A percentile compares a stretch with the other conserved stretches of the same genome.
Evolutionary conservation across 2,888 invertebrate genomes (phyloP).

Genomic region (Drosophila peninsularis): DNA sequence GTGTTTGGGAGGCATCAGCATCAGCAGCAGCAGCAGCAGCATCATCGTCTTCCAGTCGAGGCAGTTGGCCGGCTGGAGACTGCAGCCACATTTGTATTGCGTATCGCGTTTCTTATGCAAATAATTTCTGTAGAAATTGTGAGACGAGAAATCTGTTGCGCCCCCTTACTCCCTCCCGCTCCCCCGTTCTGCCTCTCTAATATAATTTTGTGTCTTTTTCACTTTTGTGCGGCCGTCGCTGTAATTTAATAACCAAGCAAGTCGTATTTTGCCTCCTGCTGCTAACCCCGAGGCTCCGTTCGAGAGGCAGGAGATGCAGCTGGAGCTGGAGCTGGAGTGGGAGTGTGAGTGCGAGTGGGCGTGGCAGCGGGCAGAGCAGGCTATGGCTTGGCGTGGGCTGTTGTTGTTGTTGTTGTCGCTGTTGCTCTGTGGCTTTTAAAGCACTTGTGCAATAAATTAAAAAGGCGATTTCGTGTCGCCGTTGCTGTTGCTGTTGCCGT

Average conservation of each 20-base stretch:
- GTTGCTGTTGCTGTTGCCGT: conserved; percentile 48
- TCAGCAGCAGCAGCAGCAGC: conserved; percentile 62
- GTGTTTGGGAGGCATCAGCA: conserved; percentile 70
- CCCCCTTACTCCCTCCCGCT: neutral
- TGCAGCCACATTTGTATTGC: conserved; percentile 45
- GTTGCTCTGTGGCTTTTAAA: conserved; percentile 73
- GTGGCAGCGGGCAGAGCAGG: conserved; percentile 2
- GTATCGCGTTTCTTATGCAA: conserved; percentile 81
- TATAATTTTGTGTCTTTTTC: conserved; percentile 78
- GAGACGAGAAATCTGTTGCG: conserved; percentile 68
- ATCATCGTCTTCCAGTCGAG: conserved; percentile 28
- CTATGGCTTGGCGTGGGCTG: conserved; percentile 37
- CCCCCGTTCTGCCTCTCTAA: conserved; percentile 17
- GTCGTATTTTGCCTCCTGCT: conserved; percentile 80
- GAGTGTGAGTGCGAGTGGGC: conserved; percentile 4
- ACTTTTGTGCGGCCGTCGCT: conserved; percentile 73
- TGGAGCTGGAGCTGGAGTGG: neutral
- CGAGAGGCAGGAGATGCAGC: conserved; percentile 33
- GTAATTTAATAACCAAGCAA: conserved; percentile 77
- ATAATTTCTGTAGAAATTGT: conserved; percentile 77
- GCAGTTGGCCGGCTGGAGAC: conserved; percentile 28
- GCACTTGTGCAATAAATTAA: conserved; percentile 80
- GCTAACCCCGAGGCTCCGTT: conserved; percentile 60
- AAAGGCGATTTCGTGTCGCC: conserved; percentile 77
- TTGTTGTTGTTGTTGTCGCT: conserved; percentile 24